Conservation (phyloP, 2,113 vertebrate genomes). For the Acrocephalus arundinaceus region DNA sequence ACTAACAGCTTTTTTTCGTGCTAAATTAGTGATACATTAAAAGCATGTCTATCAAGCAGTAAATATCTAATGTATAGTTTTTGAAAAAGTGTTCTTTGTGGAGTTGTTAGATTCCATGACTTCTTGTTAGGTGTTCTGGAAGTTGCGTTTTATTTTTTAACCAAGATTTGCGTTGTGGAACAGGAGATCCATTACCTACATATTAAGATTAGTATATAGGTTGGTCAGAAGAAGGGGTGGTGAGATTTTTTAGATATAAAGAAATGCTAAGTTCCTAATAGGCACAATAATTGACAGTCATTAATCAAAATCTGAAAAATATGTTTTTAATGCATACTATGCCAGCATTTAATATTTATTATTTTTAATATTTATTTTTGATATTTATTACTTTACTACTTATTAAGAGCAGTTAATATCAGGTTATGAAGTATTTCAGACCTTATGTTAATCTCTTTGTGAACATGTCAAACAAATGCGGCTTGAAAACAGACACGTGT, state of each 20-base stretch:
- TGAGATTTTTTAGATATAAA: neutral
- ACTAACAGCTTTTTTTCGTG: neutral
- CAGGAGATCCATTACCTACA: rapidly evolving
- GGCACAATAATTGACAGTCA: neutral
- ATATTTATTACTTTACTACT: neutral
- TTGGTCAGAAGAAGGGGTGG: neutral
- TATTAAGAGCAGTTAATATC: neutral
- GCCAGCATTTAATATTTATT: neutral
- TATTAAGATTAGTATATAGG: neutral
- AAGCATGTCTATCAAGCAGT: neutral
- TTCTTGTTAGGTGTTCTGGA: neutral
- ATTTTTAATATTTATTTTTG: neutral
- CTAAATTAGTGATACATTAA: neutral
- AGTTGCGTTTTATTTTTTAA: neutral
- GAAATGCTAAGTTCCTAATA: neutral
- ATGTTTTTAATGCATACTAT: neutral
- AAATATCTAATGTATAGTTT: neutral
- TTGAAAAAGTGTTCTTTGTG: neutral
- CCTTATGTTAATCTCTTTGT: neutral
- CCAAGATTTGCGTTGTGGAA: neutral
- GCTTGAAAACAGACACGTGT: neutral
- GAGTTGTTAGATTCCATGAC: neutral
- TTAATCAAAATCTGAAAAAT: neutral
- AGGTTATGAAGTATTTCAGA: neutral
- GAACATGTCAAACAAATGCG: neutral